Evolutionary conservation across 1,140 invertebrate genomes (phyloP).

Genomic region (Cherax destructor): DNA sequence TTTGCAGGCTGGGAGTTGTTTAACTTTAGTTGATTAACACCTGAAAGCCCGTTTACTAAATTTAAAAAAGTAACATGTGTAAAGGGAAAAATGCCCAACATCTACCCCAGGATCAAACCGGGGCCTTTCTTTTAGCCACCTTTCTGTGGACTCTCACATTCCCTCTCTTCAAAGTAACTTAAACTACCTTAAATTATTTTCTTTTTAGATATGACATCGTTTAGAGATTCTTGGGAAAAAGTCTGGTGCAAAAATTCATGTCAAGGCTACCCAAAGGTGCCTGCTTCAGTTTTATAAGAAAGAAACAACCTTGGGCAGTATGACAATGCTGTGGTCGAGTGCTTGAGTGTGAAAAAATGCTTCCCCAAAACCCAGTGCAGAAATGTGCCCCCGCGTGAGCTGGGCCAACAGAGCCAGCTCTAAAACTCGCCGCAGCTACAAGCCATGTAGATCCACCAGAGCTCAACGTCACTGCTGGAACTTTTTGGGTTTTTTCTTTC

Average conservation of each 20-base stretch:
- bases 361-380: constrained; percentile 65
- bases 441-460: constrained; percentile 70
- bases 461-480: constrained; percentile 71
- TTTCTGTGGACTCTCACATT: too few species aligned
- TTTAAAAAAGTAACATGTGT: too few species aligned
- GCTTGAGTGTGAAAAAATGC: constrained; percentile 68
- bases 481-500: constrained; percentile 71
- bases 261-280: constrained; percentile 68
- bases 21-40: too few species aligned
- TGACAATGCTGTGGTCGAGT: constrained; percentile 71
- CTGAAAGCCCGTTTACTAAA: too few species aligned
- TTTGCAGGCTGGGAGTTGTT: too few species aligned
- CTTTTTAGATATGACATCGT: constrained; percentile 70
- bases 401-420: constrained; percentile 69
- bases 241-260: constrained; percentile 67
- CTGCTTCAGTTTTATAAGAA: constrained; percentile 71
- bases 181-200: background rate
- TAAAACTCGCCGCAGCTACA: constrained; percentile 68
- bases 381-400: constrained; percentile 69
- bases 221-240: constrained; percentile 70
- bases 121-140: too few species aligned
- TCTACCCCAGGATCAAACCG: too few species aligned
- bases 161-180: too few species aligned
- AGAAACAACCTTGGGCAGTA: constrained; percentile 71
- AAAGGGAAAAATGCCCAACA: too few species aligned